phyloP scores from a whole-genome alignment of 2,113 vertebrate species.

The Podiceps cristatus region DNA sequence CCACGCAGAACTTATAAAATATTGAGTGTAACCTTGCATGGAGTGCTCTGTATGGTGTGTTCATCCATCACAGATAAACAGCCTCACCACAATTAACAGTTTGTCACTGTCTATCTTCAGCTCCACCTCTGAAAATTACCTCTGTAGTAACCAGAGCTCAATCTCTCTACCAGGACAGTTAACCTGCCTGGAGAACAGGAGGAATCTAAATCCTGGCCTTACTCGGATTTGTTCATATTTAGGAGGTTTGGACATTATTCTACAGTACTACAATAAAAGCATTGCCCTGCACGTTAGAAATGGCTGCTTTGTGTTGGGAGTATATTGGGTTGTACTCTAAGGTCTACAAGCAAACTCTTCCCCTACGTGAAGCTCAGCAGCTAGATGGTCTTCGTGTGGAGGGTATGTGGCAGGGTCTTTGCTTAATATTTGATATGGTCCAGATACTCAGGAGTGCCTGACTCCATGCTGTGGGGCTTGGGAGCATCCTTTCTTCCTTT shows the following conservation, averaged over 20 bases:
- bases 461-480: neutral
- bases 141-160: neutral
- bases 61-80: constrained; percentile 16
- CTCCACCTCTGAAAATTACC: neutral
- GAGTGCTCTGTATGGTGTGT: neutral
- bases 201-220: neutral
- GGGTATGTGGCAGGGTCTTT: neutral
- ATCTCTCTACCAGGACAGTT: neutral
- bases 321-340: neutral
- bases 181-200: neutral
- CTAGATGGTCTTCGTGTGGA: neutral
- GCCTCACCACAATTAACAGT: constrained; percentile 18
- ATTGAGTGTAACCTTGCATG: constrained; percentile 25
- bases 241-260: neutral
- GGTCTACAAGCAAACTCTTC: neutral
- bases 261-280: neutral
- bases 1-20: constrained; percentile 24
- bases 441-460: neutral
- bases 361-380: neutral
- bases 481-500: neutral
- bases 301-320: neutral
- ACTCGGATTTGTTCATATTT: neutral
- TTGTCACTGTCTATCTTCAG: constrained; percentile 8
- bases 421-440: neutral
- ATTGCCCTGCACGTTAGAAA: neutral